Evolutionary conservation across 2,113 vertebrate genomes (phyloP).

Genomic region (Psittacus erithacus): DNA sequence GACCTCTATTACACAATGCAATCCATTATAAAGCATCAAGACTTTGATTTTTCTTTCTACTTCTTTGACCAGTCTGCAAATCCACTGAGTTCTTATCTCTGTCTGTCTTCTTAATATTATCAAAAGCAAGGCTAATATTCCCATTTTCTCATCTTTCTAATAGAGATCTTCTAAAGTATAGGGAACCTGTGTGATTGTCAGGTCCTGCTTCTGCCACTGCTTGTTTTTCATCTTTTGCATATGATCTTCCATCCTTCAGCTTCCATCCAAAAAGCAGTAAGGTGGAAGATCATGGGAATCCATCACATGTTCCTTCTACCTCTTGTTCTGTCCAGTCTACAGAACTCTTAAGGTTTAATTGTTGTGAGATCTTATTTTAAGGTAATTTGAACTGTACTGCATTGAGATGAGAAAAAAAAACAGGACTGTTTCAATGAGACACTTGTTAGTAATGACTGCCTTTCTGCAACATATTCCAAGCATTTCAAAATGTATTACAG

Average conservation of each 20-base stretch:
- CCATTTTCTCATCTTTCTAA: not conserved
- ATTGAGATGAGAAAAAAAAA: not conserved
- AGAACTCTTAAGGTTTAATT: not conserved
- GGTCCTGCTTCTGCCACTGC: not conserved
- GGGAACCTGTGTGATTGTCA: not conserved
- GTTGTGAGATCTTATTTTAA: not conserved
- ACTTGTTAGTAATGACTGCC: not conserved
- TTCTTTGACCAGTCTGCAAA: not conserved
- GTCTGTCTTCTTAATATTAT: not conserved
- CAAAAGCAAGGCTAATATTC: accelerated
- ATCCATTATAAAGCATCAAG: not conserved
- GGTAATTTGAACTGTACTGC: not conserved
- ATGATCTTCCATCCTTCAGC: not conserved
- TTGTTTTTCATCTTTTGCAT: not conserved
- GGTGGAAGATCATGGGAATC: not conserved
- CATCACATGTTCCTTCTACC: not conserved
- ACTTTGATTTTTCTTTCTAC: not conserved
- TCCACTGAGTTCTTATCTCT: not conserved
- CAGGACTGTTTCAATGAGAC: not conserved
- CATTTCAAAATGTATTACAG: not conserved
- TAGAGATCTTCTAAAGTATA: not conserved
- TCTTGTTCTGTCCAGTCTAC: not conserved
- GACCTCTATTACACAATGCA: not conserved
- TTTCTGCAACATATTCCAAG: not conserved
- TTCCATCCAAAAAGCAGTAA: not conserved